phyloP scores from a whole-genome alignment of 1,140 invertebrate genomes.

The Halotydeus destructor region DNA sequence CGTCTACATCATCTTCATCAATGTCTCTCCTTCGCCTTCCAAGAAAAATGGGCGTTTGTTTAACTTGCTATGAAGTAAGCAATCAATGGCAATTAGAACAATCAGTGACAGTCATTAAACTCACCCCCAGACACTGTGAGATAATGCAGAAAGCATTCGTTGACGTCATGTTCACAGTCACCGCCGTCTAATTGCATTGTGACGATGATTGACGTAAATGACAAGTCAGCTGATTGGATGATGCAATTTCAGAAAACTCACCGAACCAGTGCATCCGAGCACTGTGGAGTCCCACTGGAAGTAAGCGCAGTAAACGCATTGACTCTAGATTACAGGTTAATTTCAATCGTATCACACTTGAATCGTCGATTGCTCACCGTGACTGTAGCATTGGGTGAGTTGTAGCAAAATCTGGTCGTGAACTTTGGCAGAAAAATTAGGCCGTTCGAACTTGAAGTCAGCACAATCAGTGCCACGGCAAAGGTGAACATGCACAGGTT shows the following conservation, averaged over 20 bases:
- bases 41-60: slow-evolving; percentile 9
- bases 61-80: slow-evolving; percentile 6
- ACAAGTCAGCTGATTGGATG: neutral
- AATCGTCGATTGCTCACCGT: no score
- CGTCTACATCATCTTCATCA: neutral
- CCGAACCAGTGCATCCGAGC: slow-evolving; percentile 11
- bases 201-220: neutral
- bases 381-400: slow-evolving; percentile 8
- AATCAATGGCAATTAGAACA: neutral
- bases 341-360: slow-evolving; percentile 2
- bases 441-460: no score
- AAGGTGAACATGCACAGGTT: no score
- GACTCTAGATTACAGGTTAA: slow-evolving; percentile 5
- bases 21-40: slow-evolving; percentile 7
- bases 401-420: slow-evolving; percentile 9
- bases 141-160: slow-evolving; percentile 11
- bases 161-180: slow-evolving; percentile 8
- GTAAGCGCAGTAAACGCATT: slow-evolving; percentile 11
- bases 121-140: slow-evolving; percentile 10
- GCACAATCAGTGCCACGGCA: no score
- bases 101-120: neutral
- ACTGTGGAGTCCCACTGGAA: slow-evolving; percentile 8
- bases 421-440: neutral
- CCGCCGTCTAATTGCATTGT: slow-evolving; percentile 1
- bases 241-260: neutral